Evolutionary conservation across 2,113 vertebrate genomes (phyloP).

Genomic region (Numida meleagris): DNA sequence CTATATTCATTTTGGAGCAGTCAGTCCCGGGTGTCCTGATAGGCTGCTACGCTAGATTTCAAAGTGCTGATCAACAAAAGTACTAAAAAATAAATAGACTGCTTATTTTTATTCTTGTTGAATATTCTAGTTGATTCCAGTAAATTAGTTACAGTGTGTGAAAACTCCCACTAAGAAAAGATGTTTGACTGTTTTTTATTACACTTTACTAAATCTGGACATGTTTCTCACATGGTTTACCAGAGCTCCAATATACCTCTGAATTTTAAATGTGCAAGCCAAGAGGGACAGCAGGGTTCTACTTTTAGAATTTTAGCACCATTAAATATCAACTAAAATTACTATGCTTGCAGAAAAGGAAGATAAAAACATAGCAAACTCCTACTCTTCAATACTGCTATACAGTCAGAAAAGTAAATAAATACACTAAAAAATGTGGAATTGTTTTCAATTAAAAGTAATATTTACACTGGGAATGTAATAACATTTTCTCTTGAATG

Average conservation of each 20-base stretch:
- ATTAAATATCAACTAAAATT: slow-evolving; percentile 47
- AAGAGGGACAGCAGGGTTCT: slow-evolving; percentile 50
- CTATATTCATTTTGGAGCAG: not conserved
- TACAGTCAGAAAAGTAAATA: slow-evolving; percentile 43
- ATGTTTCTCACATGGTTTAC: slow-evolving; percentile 56
- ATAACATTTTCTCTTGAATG: slow-evolving; percentile 1
- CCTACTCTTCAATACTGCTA: slow-evolving; percentile 40
- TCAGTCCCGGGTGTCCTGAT: not conserved
- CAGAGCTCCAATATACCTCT: slow-evolving; percentile 38
- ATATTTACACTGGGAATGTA: slow-evolving; percentile 4
- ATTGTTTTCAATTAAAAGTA: slow-evolving; percentile 21
- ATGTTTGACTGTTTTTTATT: slow-evolving; percentile 24
- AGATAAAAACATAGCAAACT: slow-evolving; percentile 45
- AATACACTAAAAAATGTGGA: slow-evolving; percentile 20
- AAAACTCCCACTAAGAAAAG: slow-evolving; percentile 63
- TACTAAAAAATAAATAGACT: slow-evolving; percentile 41
- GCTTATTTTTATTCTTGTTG: slow-evolving; percentile 30
- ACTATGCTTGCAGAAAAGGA: slow-evolving; percentile 31
- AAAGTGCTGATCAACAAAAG: not conserved
- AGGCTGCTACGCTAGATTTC: slow-evolving; percentile 6
- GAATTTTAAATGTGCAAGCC: slow-evolving; percentile 32
- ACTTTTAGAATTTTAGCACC: slow-evolving; percentile 56
- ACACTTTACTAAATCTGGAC: slow-evolving; percentile 58
- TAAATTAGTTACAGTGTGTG: slow-evolving; percentile 50
- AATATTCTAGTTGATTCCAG: slow-evolving; percentile 49